Conservation (phyloP, 1,140 invertebrate genomes). For the Drosophila cardini region DNA sequence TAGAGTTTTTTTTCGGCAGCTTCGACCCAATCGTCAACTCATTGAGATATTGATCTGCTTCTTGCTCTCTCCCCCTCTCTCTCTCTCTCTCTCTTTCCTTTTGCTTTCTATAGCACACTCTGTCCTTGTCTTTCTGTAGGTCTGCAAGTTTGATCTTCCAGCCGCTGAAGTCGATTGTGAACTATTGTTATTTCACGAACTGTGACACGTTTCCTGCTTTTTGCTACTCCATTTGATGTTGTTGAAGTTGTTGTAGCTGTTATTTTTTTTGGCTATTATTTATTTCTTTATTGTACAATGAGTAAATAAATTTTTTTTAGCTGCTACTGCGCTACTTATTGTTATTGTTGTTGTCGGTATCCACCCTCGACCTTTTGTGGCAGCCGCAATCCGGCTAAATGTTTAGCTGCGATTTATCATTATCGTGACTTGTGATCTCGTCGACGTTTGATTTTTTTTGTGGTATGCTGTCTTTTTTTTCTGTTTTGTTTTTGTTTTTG, state of each 20-base stretch:
- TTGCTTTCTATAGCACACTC: not conserved
- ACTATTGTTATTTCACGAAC: slow-evolving; percentile 84
- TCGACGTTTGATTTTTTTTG: slow-evolving; percentile 61
- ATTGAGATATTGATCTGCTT: slow-evolving; percentile 79
- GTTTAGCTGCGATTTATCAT: slow-evolving; percentile 84
- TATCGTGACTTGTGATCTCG: slow-evolving; percentile 84
- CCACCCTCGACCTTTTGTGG: slow-evolving; percentile 84
- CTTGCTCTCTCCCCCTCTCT: slow-evolving; percentile 13
- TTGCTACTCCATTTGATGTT: slow-evolving; percentile 43
- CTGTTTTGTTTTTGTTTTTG: slow-evolving; percentile 11
- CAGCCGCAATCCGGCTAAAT: slow-evolving; percentile 75
- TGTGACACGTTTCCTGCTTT: slow-evolving; percentile 75
- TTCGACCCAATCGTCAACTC: slow-evolving; percentile 79
- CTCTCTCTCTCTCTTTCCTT: slow-evolving; percentile 21
- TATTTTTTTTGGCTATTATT: slow-evolving; percentile 66
- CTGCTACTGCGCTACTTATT: slow-evolving; percentile 64
- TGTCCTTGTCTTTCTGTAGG: slow-evolving; percentile 33
- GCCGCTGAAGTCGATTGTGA: slow-evolving; percentile 74
- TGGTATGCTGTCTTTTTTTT: slow-evolving; percentile 1
- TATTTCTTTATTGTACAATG: slow-evolving; percentile 82
- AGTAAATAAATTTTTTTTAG: slow-evolving; percentile 76
- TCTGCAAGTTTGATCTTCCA: slow-evolving; percentile 61
- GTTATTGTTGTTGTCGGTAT: slow-evolving; percentile 54
- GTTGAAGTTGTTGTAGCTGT: slow-evolving; percentile 28
- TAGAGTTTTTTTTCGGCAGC: slow-evolving; percentile 65